Conservation (phyloP, 2,113 vertebrate genomes). For the Nerophis lumbriciformis region DNA sequence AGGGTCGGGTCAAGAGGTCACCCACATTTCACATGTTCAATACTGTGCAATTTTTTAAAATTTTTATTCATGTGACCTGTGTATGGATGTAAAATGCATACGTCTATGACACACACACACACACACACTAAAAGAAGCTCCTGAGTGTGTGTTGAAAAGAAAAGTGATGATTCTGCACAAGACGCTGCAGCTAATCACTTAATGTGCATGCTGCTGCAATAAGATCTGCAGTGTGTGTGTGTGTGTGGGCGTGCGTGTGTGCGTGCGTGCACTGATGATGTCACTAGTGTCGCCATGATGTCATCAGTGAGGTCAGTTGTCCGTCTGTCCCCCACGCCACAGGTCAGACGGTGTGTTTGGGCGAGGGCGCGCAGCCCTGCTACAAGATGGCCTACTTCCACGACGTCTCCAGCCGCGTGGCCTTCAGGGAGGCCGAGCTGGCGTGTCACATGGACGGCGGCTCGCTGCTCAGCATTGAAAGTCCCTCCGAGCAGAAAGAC, state of each 20-base stretch:
- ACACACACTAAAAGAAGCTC: constrained; percentile 2
- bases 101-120: constrained; percentile 2
- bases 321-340: constrained; percentile 16
- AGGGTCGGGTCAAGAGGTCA: neutral
- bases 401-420: constrained; percentile 85
- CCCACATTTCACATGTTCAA: neutral
- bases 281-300: neutral
- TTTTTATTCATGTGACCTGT: neutral
- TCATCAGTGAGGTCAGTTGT: neutral
- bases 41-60: neutral
- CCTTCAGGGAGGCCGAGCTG: constrained; percentile 82
- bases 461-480: constrained; percentile 82
- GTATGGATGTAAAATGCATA: neutral
- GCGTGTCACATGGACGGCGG: constrained; percentile 85
- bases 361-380: constrained; percentile 74
- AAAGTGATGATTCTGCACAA: constrained; percentile 92
- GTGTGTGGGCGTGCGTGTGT: constrained; percentile 34
- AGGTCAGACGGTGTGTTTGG: constrained; percentile 89
- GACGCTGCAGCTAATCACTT: constrained; percentile 89
- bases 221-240: constrained; percentile 5
- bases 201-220: constrained; percentile 48
- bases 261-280: neutral
- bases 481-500: constrained; percentile 76
- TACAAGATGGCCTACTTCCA: constrained; percentile 97
- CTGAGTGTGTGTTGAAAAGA: constrained; percentile 59